Evolutionary conservation across 2,113 vertebrate species (phyloP), one percentile per base, ranked within the genome.

Genomic region (Paralichthys olivaceus): DNA sequence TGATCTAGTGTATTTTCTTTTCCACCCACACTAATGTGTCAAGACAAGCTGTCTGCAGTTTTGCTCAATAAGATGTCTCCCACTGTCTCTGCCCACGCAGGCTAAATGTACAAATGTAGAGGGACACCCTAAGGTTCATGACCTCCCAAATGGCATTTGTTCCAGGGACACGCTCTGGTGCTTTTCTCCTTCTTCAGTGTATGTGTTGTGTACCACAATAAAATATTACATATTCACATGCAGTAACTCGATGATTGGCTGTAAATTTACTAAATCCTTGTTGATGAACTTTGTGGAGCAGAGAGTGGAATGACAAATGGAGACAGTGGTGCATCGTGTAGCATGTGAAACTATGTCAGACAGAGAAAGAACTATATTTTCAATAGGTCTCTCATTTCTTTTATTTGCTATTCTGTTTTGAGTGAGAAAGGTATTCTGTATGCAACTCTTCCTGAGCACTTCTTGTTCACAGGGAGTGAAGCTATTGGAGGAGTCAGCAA

Each of bases 401-500:
- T 79, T 67, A 59, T 81, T 77, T 51, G 53, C 14, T 63, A 14
- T 76, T 77, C 70, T 69, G 43, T 83, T 87, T 59, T 37, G 45
- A 59, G 19, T 40, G 75, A 69, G 68, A 70, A 45, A 69, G 45
- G 32, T 77, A 20, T 78, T 77, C 20, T 49, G 12, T 43, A 25
- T 19, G 61, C 34, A 75, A 28, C 4, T 32, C 85, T 56, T 83
- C 23, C 68, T 86, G 84, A 84, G 84, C 84, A 69, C 32, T 82
- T 89, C 76, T 55, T 47, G n/a, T 65, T 79, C 74, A 70, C 51
- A 64, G 75, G 75, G 77, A 63, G 77, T 67, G 59, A 79, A 70
- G 29, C 43, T 72, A 64, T 84, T 84, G 25, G 26, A 64, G 25
- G 61, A 90, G 82, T 92, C 87, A 90, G 90, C 91, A 83, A 58